Evolutionary conservation across 1,140 invertebrate genomes (phyloP).

Genomic region (Atopsyche davidsoni): DNA sequence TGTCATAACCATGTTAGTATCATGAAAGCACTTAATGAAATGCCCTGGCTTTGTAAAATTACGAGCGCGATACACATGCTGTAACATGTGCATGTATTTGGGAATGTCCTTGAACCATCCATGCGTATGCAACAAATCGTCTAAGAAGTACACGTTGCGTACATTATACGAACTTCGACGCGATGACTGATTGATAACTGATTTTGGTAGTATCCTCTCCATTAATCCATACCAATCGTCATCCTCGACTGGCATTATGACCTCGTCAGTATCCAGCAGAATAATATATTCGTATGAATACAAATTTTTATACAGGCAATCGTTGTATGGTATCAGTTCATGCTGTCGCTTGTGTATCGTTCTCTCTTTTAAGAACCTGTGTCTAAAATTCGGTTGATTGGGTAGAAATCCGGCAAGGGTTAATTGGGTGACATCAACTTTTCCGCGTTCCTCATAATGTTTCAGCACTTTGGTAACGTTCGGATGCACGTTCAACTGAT

Average conservation of each 20-base stretch:
- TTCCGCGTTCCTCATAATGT: constrained; percentile 69
- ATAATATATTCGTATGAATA: constrained; percentile 87
- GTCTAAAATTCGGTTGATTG: constrained; percentile 79
- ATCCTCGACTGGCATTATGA: constrained; percentile 85
- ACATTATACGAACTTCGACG: constrained; percentile 83
- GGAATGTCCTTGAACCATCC: constrained; percentile 66
- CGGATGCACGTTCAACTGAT: constrained; percentile 82
- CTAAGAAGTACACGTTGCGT: constrained; percentile 89
- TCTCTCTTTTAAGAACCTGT: constrained; percentile 81
- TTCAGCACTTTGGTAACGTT: constrained; percentile 84
- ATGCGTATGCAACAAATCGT: constrained; percentile 75
- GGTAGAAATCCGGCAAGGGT: constrained; percentile 87
- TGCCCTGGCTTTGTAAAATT: constrained; percentile 44
- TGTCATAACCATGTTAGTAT: constrained; percentile 40
- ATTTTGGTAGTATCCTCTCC: constrained; percentile 63
- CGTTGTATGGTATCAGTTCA: constrained; percentile 94
- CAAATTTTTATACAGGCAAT: constrained; percentile 90
- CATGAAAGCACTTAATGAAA: constrained; percentile 48
- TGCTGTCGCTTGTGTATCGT: constrained; percentile 88
- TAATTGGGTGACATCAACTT: constrained; percentile 78
- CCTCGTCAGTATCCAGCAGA: constrained; percentile 86
- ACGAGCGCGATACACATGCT: constrained; percentile 41
- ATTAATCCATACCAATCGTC: constrained; percentile 75
- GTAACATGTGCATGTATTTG: constrained; percentile 44
- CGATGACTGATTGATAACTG: constrained; percentile 59